phyloP scores from a whole-genome alignment of 2,797 vertebrate species.

The Falco rusticolus region DNA sequence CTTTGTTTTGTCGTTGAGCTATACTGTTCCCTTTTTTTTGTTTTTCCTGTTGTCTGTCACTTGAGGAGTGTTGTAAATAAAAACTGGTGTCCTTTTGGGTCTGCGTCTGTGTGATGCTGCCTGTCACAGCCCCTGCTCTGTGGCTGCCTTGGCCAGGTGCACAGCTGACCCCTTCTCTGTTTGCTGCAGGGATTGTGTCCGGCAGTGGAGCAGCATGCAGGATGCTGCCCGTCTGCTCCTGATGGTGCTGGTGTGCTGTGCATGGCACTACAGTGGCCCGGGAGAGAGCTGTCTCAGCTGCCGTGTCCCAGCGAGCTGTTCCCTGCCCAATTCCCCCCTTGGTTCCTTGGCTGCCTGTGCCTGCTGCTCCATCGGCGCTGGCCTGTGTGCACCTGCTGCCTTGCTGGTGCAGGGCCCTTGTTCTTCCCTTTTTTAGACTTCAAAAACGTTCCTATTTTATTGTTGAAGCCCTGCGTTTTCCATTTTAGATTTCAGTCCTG shows the following conservation, averaged over 20 bases:
- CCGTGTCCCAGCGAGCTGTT: rapidly evolving
- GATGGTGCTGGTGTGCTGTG: not conserved
- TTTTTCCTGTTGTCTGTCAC: conserved; percentile 61
- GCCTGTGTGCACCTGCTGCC: rapidly evolving
- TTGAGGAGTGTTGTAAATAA: conserved; percentile 76
- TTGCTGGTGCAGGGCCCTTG: not conserved
- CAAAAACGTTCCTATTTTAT: not conserved
- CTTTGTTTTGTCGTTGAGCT: conserved; percentile 43
- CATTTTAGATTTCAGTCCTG: not conserved
- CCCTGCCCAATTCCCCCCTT: not conserved
- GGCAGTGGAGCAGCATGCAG: rapidly evolving
- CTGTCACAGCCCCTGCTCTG: not conserved
- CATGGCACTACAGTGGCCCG: rapidly evolving
- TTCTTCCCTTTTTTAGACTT: not conserved
- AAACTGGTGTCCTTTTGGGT: conserved; percentile 72
- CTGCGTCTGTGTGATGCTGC: conserved; percentile 18
- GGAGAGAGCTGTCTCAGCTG: not conserved
- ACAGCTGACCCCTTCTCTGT: rapidly evolving
- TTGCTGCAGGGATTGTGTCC: rapidly evolving
- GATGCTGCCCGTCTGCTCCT: rapidly evolving
- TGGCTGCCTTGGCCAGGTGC: rapidly evolving
- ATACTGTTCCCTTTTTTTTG: conserved; percentile 8
- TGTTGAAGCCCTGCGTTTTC: not conserved
- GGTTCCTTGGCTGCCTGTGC: not conserved
- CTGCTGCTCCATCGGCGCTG: rapidly evolving